Evolutionary conservation across 2,113 vertebrate species (phyloP).

Genomic region (Brachypteracias leptosomus): DNA sequence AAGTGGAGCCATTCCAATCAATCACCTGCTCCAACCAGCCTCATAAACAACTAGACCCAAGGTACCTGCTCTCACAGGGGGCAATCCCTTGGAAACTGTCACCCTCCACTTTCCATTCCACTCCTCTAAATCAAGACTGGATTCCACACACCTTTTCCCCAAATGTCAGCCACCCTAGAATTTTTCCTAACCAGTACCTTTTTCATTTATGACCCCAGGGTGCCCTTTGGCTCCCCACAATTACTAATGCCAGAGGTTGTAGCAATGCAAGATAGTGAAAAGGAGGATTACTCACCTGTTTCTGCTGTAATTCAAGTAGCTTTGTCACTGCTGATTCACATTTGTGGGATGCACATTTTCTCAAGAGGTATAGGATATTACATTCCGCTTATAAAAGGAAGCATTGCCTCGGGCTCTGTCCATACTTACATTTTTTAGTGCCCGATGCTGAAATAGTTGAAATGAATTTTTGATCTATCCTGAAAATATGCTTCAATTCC

Average conservation of each 20-base stretch:
- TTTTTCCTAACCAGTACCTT: neutral
- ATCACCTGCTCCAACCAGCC: neutral
- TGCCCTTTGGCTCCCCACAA: neutral
- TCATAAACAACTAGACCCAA: neutral
- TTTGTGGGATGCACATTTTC: neutral
- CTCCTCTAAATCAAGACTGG: neutral
- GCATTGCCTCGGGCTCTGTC: neutral
- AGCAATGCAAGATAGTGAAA: neutral
- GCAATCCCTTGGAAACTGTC: neutral
- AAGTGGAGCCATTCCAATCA: neutral
- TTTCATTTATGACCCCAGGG: neutral
- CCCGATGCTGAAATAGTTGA: neutral
- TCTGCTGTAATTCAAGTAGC: conserved; percentile 1
- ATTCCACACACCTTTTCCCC: neutral
- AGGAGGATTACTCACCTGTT: conserved; percentile 3
- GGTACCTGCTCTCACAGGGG: neutral
- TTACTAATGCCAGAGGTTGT: neutral
- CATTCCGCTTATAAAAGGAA: neutral
- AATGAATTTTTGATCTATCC: neutral
- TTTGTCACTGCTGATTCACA: conserved; percentile 1
- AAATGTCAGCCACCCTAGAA: neutral
- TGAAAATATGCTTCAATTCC: neutral
- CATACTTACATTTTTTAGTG: neutral
- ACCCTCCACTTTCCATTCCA: neutral
- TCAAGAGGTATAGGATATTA: neutral